A percentile compares a stretch with the other conserved stretches of the same genome.
Evolutionary conservation across 2,797 vertebrate species (phyloP).

Genomic region (Lacerta viridis): DNA sequence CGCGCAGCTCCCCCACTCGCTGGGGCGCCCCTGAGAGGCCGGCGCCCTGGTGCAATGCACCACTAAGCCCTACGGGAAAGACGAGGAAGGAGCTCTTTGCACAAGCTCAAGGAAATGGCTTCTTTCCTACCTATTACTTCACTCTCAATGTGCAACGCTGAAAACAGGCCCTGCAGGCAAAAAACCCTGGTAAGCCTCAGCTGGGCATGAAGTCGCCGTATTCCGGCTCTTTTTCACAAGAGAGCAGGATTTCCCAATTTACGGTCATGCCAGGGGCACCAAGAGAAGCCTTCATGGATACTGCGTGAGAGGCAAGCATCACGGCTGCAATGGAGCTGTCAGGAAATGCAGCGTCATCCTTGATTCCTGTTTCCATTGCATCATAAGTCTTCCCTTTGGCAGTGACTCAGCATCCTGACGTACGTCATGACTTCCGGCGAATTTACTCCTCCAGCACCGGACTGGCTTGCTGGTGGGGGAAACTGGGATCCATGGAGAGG

Average conservation of each 20-base stretch:
- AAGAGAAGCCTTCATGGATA: background rate
- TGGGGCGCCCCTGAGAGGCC: no score
- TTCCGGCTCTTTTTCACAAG: background rate
- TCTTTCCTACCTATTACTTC: background rate
- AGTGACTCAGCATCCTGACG: constrained; percentile 20
- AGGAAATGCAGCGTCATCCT: background rate
- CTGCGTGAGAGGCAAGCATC: background rate
- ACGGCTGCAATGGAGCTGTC: background rate
- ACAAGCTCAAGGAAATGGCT: background rate
- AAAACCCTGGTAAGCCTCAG: background rate
- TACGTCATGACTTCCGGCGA: background rate
- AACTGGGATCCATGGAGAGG: background rate
- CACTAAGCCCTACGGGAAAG: no score
- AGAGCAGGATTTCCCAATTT: background rate
- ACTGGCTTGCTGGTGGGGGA: background rate
- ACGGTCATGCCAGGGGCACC: background rate
- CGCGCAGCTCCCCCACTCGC: no score
- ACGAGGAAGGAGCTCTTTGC: background rate
- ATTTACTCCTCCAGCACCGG: background rate
- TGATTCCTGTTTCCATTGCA: background rate
- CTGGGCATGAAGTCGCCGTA: background rate
- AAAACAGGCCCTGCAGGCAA: background rate
- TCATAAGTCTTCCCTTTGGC: background rate
- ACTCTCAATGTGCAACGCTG: background rate
- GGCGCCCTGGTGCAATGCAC: no score